Evolutionary conservation across 2,888 invertebrate species (phyloP).

Genomic region (Orchesella flavescens): DNA sequence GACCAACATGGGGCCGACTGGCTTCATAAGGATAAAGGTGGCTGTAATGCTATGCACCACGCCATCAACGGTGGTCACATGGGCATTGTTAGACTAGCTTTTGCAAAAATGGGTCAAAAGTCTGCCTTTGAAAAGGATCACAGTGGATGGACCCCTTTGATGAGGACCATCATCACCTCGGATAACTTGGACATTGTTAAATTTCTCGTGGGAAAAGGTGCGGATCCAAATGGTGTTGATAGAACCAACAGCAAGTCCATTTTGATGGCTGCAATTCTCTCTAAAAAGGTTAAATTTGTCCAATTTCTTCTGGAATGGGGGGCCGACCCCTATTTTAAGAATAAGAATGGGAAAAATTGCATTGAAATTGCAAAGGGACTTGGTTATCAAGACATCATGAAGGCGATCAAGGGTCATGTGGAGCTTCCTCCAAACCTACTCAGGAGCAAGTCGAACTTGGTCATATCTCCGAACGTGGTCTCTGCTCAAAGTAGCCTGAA

Average conservation of each 20-base stretch:
- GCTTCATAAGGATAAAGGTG: conserved; percentile 69
- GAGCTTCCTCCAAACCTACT: background rate
- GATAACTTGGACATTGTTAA: conserved; percentile 66
- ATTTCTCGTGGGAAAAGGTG: conserved; percentile 65
- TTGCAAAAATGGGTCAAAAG: conserved; percentile 68
- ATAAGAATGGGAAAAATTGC: conserved; percentile 69
- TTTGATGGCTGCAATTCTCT: conserved; percentile 66
- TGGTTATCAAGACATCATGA: conserved; percentile 31
- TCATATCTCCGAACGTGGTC: background rate
- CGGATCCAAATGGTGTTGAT: conserved; percentile 64
- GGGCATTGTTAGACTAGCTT: conserved; percentile 65
- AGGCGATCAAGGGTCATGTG: conserved; percentile 26
- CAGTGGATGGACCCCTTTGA: conserved; percentile 72
- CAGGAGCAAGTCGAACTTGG: too few species aligned
- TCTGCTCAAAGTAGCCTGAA: background rate
- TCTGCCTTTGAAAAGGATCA: conserved; percentile 67
- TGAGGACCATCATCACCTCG: conserved; percentile 69
- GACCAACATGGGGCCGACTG: conserved; percentile 71
- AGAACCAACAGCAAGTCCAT: conserved; percentile 61
- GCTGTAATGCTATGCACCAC: conserved; percentile 72
- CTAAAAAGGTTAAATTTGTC: conserved; percentile 58
- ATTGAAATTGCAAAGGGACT: conserved; percentile 67
- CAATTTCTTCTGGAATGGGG: conserved; percentile 68
- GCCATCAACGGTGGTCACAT: conserved; percentile 70
- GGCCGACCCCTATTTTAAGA: conserved; percentile 66